These are phyloP conservation scores for Orthonyx spaldingii DNA, from an alignment of 2,113 vertebrate species.

Conservation along the genomic window DNA sequence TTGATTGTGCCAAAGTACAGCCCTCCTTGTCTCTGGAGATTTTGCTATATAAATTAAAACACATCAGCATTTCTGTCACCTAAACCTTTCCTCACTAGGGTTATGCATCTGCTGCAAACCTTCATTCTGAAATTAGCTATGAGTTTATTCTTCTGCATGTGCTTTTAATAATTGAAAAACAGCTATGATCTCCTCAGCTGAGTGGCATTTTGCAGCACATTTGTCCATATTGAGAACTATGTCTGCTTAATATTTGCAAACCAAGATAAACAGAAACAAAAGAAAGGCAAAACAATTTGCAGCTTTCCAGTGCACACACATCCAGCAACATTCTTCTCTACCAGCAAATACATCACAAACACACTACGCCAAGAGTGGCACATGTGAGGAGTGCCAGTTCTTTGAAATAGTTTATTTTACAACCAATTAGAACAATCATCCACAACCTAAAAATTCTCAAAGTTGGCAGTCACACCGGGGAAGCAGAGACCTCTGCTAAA, in stretches of 20 bases:
- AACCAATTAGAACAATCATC: constrained; percentile 39
- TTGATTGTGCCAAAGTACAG: neutral
- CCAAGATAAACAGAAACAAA: constrained; percentile 62
- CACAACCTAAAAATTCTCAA: constrained; percentile 11
- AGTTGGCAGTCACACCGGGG: neutral
- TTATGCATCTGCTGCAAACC: neutral
- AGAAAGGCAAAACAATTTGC: constrained; percentile 45
- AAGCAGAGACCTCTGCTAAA: neutral
- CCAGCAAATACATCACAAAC: constrained; percentile 42
- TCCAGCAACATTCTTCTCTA: constrained; percentile 36
- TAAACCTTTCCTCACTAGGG: neutral
- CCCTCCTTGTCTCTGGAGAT: neutral
- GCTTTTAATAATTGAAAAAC: constrained; percentile 51
- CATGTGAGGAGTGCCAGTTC: constrained; percentile 42
- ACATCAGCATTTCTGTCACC: neutral
- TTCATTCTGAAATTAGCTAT: neutral
- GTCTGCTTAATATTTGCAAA: constrained; percentile 53
- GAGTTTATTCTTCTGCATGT: neutral
- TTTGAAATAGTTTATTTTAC: constrained; percentile 53
- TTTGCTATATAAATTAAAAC: neutral
- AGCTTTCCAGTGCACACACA: neutral
- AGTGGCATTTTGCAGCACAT: constrained; percentile 41
- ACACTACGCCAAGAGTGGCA: neutral
- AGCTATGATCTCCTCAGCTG: constrained; percentile 2
- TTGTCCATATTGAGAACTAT: constrained; percentile 32